phyloP scores from a whole-genome alignment of 2,797 vertebrate genomes.

The Mus caroli region DNA sequence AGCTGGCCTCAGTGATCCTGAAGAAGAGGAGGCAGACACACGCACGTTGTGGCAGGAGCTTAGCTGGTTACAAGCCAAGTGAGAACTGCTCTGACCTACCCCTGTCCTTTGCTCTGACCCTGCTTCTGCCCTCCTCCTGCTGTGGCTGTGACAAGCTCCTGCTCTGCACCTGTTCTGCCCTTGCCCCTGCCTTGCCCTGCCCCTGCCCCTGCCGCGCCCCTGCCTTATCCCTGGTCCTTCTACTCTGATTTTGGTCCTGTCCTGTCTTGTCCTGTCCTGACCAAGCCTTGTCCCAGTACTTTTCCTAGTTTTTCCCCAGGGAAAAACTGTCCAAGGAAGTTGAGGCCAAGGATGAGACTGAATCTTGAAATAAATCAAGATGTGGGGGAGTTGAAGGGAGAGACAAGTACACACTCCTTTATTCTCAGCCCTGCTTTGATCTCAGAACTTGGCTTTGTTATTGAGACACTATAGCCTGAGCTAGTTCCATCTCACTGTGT shows the following conservation, averaged over 20 bases:
- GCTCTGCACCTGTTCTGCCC: background rate
- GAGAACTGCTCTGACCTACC: rapidly evolving
- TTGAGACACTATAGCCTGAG: background rate
- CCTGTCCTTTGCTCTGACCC: background rate
- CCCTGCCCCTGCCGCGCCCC: background rate
- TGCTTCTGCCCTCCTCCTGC: background rate
- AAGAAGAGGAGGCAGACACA: background rate
- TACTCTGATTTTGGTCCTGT: too few species aligned
- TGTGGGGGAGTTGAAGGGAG: background rate
- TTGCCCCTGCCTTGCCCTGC: background rate
- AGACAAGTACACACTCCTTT: too few species aligned
- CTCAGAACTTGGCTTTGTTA: background rate
- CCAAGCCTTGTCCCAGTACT: background rate
- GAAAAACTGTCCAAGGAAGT: background rate
- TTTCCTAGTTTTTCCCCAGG: background rate
- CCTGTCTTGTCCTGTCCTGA: background rate
- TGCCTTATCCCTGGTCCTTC: too few species aligned
- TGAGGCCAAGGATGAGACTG: too few species aligned
- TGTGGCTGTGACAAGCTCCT: background rate
- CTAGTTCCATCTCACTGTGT: background rate
- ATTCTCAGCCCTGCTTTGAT: background rate
- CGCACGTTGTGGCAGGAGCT: constrained; percentile 38
- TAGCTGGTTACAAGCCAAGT: constrained; percentile 56
- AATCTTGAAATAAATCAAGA: background rate
- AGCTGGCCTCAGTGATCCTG: rapidly evolving